Base-by-base conservation (phyloP, 2,113 vertebrate genomes). In the Atherinomorus stipes region DNA sequence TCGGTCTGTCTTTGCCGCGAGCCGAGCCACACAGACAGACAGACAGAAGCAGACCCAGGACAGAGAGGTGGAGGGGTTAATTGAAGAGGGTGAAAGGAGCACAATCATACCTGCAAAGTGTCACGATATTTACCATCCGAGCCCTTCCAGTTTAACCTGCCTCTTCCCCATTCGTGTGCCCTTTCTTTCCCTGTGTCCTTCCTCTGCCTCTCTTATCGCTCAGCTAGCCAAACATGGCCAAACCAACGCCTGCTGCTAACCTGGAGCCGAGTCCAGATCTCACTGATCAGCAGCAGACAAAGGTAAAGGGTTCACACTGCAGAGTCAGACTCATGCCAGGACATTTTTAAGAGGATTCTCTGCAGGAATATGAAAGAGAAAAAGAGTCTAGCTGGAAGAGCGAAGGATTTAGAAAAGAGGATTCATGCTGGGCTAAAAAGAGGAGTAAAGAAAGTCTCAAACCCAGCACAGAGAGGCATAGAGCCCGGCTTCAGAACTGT, bases 261-360 rank as follows among this genome's bases (percentile, higher is more conserved):
- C 71, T 53, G 53, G 83, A 69, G 82, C 81, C 15, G 4, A 62
- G 57, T 83, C 90, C 85, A 88, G 88, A 70, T 81, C 83, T 44
- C 86, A 57, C 73, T n/a, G 83, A 80, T 83, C 53, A 15, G 75
- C 53, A 4, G 23, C 21, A 3, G 74, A 74, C 45, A 26, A 56
- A 85, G 68, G 64, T 76, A 77, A 70, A 84, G 56, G 76, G 50
- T 64, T 78, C 74, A 60, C 59, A 50, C 56, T 56, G 52, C 7
- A 61, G 54, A 49, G 51, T 38, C 8, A 38, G 45, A 64, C 44
- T 73, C 59, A 40, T 15, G 58, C 74, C 71, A 38, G 61, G 76
- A 51, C 67, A 16, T 15, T 40, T 81, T 60, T 60, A 71, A 76
- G 63, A 88, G 80, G 64, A 85, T 73, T 79, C 79, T 60, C 45